Evolutionary conservation across 2,888 invertebrate species (phyloP), one percentile per base, ranked within the genome.

Genomic region (Aporophyla lueneburgensis): DNA sequence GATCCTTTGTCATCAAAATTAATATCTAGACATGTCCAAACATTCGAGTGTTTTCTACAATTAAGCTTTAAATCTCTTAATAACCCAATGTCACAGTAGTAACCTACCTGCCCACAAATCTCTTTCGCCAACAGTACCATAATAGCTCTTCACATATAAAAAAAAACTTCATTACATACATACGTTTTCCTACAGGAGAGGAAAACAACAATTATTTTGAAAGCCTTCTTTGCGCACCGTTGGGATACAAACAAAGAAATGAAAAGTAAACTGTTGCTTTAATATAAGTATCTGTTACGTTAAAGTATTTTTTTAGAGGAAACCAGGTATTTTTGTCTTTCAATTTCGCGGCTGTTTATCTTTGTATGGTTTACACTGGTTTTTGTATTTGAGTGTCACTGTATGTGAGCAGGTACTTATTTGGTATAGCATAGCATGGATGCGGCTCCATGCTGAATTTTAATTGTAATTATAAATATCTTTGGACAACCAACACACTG

Each of bases 131-230:
- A 21, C 19, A 51, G 43, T 63, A 56, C 62, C 2, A 12, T 27
- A 24, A 63, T 33, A 67, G 51, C 3, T 56, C 21, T 3, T 16
- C 27, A n/a, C 19, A 72, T 43, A 46, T 14, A 59, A 68, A 67
- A 69, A 67, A 51, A 75, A 61, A 76, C 59, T 76, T 54, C 46
- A 68, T 61, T 59, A 53, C 54, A 69, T 40, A 67, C 66, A 68
- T 68, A 71, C 7, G 1, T 54, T 12, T 40, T 5, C 40, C 10
- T 43, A 54, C 62, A 21, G 49, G 40, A 33, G 24, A 69, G 68
- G 24, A 61, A 81, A 76, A 80, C 76, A 83, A 79, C 80, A 83
- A 83, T 83, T 83, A 83, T 83, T 68, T 68, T 76, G 73, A 83
- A 83, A 83, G 83, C 84, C 76, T 73, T 40, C 66, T 76, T 76